Base-by-base conservation (phyloP, 2,888 invertebrate genomes). In the Hypselothyrea guttata region DNA sequence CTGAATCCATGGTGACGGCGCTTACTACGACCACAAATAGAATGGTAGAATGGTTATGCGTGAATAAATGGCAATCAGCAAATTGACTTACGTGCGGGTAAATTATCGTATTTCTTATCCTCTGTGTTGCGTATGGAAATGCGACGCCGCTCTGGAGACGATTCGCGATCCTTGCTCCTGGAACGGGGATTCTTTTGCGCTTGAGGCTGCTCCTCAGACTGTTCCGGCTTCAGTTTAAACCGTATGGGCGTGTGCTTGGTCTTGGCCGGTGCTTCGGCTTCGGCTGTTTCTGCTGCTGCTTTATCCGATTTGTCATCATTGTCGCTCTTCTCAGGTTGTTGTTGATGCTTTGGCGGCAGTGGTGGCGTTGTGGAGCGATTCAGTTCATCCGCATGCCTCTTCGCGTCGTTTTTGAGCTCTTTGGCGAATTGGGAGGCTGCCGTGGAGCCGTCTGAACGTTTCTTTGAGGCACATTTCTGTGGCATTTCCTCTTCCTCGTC, bases 71-170 rank as follows among this genome's bases (percentile, higher is more conserved):
- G 12, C n/a, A 2, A 13, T 1, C 4, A 11, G 33, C 7, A 1
- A 7, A 4, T 34, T 11, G 40, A 87, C 92, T 92, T 89, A 93
- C 93, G 83, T 46, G 92, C 90, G 1, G 93, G 93, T 54, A 93
- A 74, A 38, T 92, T 88, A 70, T 93, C 93, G 84, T 92, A 93
- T 90, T 93, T 93, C 65, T 91, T 88, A 31, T 86, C 82, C 61
- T 92, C 91, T 0, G 86, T 88, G 75, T 92, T 92, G 11, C 91
- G 91, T 13, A 91, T 92, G 4, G 88, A 86, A 22, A 90, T 84
- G 61, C 83, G 87, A 4, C 86, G 88, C 42, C 74, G 75, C 16
- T 91, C 87, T 59, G 63, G 60, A 0, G 74, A 67, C 0, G 63
- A 56, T 3, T 75, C 77, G 8, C 77, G 71, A 3, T 76, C 73